These are phyloP conservation scores for Drosophila barbarae DNA, from an alignment of 2,888 invertebrate species.

Conservation along the genomic window DNA sequence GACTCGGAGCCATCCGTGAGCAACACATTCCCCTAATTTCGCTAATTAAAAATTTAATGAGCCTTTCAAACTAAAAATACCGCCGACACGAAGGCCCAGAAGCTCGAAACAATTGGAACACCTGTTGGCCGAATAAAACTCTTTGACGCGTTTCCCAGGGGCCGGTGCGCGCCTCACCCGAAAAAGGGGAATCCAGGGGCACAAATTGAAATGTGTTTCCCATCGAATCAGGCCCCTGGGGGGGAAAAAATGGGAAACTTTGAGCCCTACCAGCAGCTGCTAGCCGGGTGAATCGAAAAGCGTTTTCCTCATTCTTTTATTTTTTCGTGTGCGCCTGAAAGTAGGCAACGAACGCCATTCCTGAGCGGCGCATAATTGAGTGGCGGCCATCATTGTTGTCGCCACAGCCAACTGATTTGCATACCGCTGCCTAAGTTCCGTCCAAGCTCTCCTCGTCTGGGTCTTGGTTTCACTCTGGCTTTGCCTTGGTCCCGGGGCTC, in stretches of 20 bases:
- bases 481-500: constrained; percentile 49
- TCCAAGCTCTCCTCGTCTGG: constrained; percentile 1
- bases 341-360: constrained; percentile 55
- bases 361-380: constrained; percentile 67
- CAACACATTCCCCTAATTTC: constrained; percentile 57
- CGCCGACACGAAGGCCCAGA: constrained; percentile 30
- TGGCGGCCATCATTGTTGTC: constrained; percentile 55
- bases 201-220: constrained; percentile 68
- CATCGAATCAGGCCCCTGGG: constrained; percentile 41
- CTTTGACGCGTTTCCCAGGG: constrained; percentile 69
- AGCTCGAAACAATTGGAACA: constrained; percentile 56
- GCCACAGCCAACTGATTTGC: constrained; percentile 69
- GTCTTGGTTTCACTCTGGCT: constrained; percentile 18
- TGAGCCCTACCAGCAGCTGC: constrained; percentile 28
- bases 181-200: constrained; percentile 38
- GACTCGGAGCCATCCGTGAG: constrained; percentile 24
- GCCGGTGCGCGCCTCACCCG: constrained; percentile 24
- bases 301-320: constrained; percentile 1
- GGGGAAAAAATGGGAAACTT: constrained; percentile 30
- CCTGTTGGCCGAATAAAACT: constrained; percentile 66
- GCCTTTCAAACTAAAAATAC: constrained; percentile 60
- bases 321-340: constrained; percentile 57
- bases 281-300: constrained; percentile 19
- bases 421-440: constrained; percentile 42
- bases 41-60: constrained; percentile 75